These are phyloP conservation scores for Chionomys nivalis DNA, from an alignment of 2,113 vertebrate species.

Conservation along the genomic window DNA sequence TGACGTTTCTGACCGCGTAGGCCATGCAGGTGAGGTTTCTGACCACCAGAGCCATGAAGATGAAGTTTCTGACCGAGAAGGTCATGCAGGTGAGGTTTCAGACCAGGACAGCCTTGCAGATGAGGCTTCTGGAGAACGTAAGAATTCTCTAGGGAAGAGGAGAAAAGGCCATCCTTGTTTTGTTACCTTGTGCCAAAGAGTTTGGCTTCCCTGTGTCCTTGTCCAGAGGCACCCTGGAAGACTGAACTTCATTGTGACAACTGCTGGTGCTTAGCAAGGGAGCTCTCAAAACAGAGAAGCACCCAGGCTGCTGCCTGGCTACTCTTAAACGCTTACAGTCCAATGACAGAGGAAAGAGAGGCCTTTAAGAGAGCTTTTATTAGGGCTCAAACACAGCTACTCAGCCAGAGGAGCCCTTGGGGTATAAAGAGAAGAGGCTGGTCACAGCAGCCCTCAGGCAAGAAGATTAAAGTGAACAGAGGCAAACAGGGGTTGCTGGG, in stretches of 20 bases:
- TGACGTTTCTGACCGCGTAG: too few relatives aligned
- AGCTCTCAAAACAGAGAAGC: not conserved
- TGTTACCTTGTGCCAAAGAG: not conserved
- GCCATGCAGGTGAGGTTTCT: not conserved
- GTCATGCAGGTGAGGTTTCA: not conserved
- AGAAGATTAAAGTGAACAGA: not conserved
- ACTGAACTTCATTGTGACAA: not conserved
- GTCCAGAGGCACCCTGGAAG: not conserved
- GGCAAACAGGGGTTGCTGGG: not conserved
- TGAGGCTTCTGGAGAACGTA: too few relatives aligned
- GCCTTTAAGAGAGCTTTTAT: not conserved
- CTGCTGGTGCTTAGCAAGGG: not conserved
- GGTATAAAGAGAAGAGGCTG: not conserved
- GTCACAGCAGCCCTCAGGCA: not conserved
- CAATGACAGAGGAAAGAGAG: not conserved
- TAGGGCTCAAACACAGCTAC: not conserved
- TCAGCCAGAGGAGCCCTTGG: not conserved
- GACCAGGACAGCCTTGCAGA: not conserved
- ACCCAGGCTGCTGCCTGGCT: not conserved
- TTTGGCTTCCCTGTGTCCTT: constrained; percentile 24
- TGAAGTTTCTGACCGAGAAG: rapidly evolving
- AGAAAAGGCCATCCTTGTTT: not conserved
- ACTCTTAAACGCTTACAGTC: not conserved
- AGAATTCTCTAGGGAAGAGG: not conserved
- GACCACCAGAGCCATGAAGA: not conserved